These are phyloP conservation scores for Tetraneura akinire DNA, from an alignment of 1,140 invertebrate species.

Conservation along the genomic window DNA sequence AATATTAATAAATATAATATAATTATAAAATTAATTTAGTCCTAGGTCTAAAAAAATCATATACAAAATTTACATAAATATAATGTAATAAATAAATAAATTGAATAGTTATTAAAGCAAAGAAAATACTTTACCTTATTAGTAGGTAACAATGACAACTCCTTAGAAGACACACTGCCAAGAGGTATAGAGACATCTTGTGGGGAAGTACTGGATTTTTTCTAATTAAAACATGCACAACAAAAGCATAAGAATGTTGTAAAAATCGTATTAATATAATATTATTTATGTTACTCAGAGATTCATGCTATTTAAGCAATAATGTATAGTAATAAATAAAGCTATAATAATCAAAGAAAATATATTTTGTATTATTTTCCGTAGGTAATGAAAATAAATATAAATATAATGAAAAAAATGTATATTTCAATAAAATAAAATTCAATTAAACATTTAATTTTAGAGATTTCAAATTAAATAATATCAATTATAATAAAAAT, in stretches of 20 bases:
- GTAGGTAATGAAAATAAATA: background rate
- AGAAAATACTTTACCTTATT: slow-evolving; percentile 43
- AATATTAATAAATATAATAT: background rate
- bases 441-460: background rate
- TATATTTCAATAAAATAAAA: too few species aligned
- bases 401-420: too few species aligned
- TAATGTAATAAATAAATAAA: slow-evolving; percentile 17
- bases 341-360: background rate
- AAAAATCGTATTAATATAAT: slow-evolving; percentile 29
- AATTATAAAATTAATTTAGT: too few species aligned
- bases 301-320: slow-evolving; percentile 35
- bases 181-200: slow-evolving; percentile 47
- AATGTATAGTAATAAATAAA: slow-evolving; percentile 11
- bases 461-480: background rate
- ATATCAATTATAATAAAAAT: too few species aligned
- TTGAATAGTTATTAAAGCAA: slow-evolving; percentile 34
- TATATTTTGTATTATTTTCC: background rate
- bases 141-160: slow-evolving; percentile 50
- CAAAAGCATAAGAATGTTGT: slow-evolving; percentile 48
- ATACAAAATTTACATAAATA: background rate
- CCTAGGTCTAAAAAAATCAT: background rate
- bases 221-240: slow-evolving; percentile 52
- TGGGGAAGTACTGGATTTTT: slow-evolving; percentile 33
- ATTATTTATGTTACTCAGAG: slow-evolving; percentile 28
- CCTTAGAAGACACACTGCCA: slow-evolving; percentile 43